These are phyloP conservation scores for Lepidurus couesii DNA, from an alignment of 1,140 invertebrate species.

Conservation along the genomic window DNA sequence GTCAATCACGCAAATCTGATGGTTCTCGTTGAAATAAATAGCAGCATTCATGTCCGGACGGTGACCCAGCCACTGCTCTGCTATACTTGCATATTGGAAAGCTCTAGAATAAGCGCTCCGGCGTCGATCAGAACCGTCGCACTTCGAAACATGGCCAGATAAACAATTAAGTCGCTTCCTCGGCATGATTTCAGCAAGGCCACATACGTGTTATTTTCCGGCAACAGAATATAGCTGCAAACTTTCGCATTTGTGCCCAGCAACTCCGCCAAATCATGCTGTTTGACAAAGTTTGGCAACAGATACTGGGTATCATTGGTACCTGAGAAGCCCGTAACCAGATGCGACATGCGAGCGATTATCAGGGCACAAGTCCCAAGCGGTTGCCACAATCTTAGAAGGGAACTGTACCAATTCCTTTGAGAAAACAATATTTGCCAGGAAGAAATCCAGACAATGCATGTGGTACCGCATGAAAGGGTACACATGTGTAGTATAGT, in stretches of 20 bases:
- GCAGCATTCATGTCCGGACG: constrained; percentile 32
- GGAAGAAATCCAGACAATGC: constrained; percentile 35
- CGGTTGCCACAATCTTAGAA: constrained; percentile 31
- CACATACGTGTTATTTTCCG: constrained; percentile 31
- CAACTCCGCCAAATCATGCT: constrained; percentile 32
- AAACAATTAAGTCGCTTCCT: neutral
- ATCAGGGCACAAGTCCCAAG: constrained; percentile 35
- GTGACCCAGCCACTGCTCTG: constrained; percentile 34
- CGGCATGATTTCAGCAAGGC: neutral
- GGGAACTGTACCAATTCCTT: constrained; percentile 36
- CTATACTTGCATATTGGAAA: constrained; percentile 36
- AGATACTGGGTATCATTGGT: constrained; percentile 36
- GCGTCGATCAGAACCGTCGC: constrained; percentile 35
- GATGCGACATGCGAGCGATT: constrained; percentile 23
- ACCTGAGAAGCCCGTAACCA: constrained; percentile 35
- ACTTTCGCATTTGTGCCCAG: constrained; percentile 34
- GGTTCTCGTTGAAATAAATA: constrained; percentile 35
- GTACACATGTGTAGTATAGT: too few relatives aligned
- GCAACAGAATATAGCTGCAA: constrained; percentile 25
- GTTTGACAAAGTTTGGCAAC: constrained; percentile 33
- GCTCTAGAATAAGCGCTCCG: constrained; percentile 37
- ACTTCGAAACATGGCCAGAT: neutral
- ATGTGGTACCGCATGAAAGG: constrained; percentile 32
- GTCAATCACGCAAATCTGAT: constrained; percentile 33
- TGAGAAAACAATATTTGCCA: constrained; percentile 32